Evolutionary conservation across 2,797 vertebrate genomes (phyloP), one percentile per base, ranked within the genome.

Genomic region (Enteromius treurensis): DNA sequence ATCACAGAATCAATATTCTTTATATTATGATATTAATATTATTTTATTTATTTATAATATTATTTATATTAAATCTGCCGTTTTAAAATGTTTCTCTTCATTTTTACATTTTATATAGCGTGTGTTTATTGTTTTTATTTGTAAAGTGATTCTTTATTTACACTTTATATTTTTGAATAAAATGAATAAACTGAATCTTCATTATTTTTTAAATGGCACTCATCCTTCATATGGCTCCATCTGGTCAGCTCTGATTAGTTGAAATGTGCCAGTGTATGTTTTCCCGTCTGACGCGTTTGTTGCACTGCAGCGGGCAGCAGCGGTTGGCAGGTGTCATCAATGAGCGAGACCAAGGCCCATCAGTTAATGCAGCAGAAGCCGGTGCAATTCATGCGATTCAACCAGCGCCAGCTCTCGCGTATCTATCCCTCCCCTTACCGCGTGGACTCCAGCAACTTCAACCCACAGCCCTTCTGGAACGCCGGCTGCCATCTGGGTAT

Each of bases 401-500:
- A 99, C 95, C 98, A 99, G 90, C 93, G 93, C 13, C 98, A 99
- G 92, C 93, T 99, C 0, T 97, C 97, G 0, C 97, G 98, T 2
- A 95, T 99, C 91, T 99, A 99, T 88, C 98, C 98, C 0, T 98
- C 97, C 0, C 97, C 98, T 10, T 98, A 99, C 81, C 95, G 98
- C 0, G 97, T 99, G 21, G 98, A 99, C 91, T 99, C 98, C 11
- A 99, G 97, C 93, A 99, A 99, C 94, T 99, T 96, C 92, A 97
- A 99, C 90, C 98, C 98, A 0, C 98, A 99, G 93, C 97, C 98
- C 4, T 99, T 99, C 93, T 99, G 98, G 98, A 99, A 96, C 0
- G 90, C 96, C 0, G 98, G 98, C 89, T 99, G 97, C 92, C 98
- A 99, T 58, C 93, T 99, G 11, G 98, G 98, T 99, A 94, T 0